Evolutionary conservation across 2,888 invertebrate species (phyloP).

Genomic region (Emmelina monodactyla): DNA sequence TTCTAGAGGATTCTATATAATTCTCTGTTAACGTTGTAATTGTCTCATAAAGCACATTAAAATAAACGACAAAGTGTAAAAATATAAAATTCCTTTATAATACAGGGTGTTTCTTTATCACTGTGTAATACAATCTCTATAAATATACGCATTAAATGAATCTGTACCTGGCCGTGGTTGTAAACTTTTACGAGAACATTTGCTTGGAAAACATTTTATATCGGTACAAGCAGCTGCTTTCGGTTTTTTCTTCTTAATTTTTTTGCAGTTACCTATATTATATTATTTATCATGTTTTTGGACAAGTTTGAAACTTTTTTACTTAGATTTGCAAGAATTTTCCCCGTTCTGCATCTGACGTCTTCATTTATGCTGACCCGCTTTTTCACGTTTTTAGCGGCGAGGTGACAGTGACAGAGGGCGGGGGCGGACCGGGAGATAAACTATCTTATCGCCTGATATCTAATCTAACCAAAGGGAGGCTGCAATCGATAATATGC

Average conservation of each 20-base stretch:
- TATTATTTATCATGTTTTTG: too few relatives aligned
- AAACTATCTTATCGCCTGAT: conserved; percentile 48
- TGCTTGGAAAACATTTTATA: neutral
- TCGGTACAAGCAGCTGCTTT: neutral
- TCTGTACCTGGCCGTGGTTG: neutral
- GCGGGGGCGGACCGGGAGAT: conserved; percentile 25
- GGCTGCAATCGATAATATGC: conserved; percentile 37
- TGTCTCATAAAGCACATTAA: too few relatives aligned
- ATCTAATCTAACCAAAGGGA: conserved; percentile 36
- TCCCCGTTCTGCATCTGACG: too few relatives aligned
- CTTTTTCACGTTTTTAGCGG: conserved; percentile 23
- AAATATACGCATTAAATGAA: neutral
- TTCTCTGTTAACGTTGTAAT: too few relatives aligned
- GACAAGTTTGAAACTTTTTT: too few relatives aligned
- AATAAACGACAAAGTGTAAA: too few relatives aligned
- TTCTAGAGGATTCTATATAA: too few relatives aligned
- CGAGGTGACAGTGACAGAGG: conserved; percentile 26
- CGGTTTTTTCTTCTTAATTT: neutral
- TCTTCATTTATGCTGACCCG: too few relatives aligned
- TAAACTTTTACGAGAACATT: neutral
- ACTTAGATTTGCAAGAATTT: too few relatives aligned
- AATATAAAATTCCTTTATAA: too few relatives aligned
- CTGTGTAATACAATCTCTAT: neutral
- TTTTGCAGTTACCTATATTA: too few relatives aligned
- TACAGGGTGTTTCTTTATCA: neutral